Evolutionary conservation across 2,888 invertebrate species (phyloP).

Genomic region (Geotrupes spiniger): DNA sequence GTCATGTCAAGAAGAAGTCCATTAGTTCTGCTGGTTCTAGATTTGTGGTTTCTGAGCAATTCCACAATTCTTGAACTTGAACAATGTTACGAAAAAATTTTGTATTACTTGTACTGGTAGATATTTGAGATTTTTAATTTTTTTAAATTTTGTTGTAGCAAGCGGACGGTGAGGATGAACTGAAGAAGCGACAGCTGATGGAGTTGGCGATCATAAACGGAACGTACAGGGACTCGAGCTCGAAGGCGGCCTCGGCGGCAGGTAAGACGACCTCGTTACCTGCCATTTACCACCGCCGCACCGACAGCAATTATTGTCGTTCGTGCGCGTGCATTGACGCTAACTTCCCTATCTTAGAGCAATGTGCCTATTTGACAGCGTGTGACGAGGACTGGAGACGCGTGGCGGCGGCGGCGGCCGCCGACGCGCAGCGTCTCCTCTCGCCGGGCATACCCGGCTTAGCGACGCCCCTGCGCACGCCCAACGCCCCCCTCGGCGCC

Average conservation of each 20-base stretch:
- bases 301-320: no score
- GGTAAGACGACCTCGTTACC: conserved; percentile 60
- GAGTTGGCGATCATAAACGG: conserved; percentile 99
- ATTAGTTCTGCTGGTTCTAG: no score
- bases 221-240: conserved; percentile 95
- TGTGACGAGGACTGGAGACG: conserved; percentile 84
- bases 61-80: no score
- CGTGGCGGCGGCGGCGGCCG: conserved; percentile 74
- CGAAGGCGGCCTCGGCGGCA: conserved; percentile 81
- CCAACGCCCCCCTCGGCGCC: conserved; percentile 81
- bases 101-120: no score
- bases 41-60: no score
- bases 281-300: no score
- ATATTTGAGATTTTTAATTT: no score
- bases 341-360: not conserved
- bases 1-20: no score
- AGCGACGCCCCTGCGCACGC: conserved; percentile 60
- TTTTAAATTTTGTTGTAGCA: conserved; percentile 58
- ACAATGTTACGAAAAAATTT: no score
- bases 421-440: conserved; percentile 75
- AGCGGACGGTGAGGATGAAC: conserved; percentile 99
- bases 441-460: conserved; percentile 63
- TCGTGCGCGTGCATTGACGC: no score
- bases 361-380: conserved; percentile 51
- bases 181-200: conserved; percentile 99